phyloP scores from a whole-genome alignment of 2,888 invertebrate species.

The Nebria salina region DNA sequence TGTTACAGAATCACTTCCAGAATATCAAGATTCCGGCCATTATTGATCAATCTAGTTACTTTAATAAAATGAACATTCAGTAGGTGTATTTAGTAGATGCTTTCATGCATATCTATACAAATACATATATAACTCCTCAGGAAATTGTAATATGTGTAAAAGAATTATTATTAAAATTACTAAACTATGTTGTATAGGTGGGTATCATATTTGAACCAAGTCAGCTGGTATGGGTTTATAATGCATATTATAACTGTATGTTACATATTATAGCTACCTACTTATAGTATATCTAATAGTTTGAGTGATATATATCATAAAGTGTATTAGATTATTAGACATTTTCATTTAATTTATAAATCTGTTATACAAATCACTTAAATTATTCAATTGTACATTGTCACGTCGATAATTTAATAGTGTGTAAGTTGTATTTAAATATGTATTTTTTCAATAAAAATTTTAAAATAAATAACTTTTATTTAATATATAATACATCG shows the following conservation, averaged over 20 bases:
- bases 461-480: not conserved
- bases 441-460: constrained; percentile 42
- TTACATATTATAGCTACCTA: not conserved
- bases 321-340: not conserved
- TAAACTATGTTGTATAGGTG: not conserved
- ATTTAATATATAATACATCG: too few relatives aligned
- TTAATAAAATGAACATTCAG: constrained; percentile 19
- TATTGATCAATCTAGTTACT: constrained; percentile 23
- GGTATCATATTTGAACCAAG: constrained; percentile 17
- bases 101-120: too few relatives aligned
- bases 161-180: not conserved
- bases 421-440: constrained; percentile 35
- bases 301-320: constrained; percentile 30
- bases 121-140: constrained; percentile 10
- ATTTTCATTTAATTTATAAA: constrained; percentile 34
- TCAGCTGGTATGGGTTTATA: constrained; percentile 40
- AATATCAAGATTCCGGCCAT: constrained; percentile 37
- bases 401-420: constrained; percentile 33
- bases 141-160: constrained; percentile 12
- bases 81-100: too few relatives aligned
- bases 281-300: not conserved
- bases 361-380: constrained; percentile 38
- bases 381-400: constrained; percentile 43
- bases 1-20: constrained; percentile 14
- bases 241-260: constrained; percentile 10